A percentile compares a stretch with the other conserved stretches of the same genome.
These are phyloP conservation scores for Deilephila elpenor DNA, from an alignment of 2,888 invertebrate genomes.

Conservation along the genomic window DNA sequence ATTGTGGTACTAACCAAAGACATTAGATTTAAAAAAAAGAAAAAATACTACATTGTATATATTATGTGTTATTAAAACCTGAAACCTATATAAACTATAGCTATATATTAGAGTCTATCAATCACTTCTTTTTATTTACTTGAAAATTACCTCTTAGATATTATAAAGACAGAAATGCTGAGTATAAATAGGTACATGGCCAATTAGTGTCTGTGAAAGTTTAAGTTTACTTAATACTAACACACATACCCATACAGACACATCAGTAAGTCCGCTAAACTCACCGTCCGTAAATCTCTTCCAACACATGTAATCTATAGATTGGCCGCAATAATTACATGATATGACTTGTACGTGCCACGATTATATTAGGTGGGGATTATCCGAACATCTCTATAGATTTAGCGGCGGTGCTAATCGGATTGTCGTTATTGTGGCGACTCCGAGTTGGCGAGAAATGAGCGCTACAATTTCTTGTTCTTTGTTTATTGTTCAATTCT, in stretches of 20 bases:
- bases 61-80: too few species aligned
- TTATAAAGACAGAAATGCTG: too few species aligned
- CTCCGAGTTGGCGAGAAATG: constrained; percentile 18
- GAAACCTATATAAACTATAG: too few species aligned
- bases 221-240: background rate
- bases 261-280: background rate
- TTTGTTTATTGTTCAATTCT: constrained; percentile 2
- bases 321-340: constrained; percentile 16
- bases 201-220: too few species aligned
- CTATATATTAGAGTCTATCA: too few species aligned
- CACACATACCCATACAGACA: background rate
- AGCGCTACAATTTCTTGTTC: constrained; percentile 6
- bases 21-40: too few species aligned
- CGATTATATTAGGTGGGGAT: constrained; percentile 14
- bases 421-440: constrained; percentile 29
- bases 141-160: too few species aligned
- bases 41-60: too few species aligned
- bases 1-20: too few species aligned
- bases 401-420: constrained; percentile 19
- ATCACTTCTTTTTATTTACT: too few species aligned
- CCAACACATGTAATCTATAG: constrained; percentile 4
- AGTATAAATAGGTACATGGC: too few species aligned
- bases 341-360: constrained; percentile 20
- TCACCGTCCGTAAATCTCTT: background rate
- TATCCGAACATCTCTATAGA: constrained; percentile 20